These are phyloP conservation scores for Chiroxiphia lanceolata DNA, from an alignment of 2,797 vertebrate genomes.

Conservation along the genomic window DNA sequence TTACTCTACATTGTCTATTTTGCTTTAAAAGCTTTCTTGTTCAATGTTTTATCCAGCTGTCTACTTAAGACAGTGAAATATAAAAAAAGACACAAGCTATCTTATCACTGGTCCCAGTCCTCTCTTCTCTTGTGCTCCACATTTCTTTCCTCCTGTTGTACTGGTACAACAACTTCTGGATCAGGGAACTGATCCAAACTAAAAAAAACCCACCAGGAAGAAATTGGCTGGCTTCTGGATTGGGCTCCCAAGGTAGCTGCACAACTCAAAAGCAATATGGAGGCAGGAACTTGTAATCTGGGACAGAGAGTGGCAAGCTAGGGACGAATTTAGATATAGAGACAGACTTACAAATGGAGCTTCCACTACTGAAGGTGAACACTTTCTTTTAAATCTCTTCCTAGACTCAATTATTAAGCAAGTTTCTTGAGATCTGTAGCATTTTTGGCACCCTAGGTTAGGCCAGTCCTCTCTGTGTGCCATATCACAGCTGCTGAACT, in stretches of 20 bases:
- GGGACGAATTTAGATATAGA: background rate
- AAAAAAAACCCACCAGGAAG: background rate
- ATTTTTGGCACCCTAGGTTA: background rate
- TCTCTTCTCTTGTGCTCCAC: background rate
- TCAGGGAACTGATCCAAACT: background rate
- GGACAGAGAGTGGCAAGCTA: background rate
- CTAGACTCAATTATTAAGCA: background rate
- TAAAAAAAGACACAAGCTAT: background rate
- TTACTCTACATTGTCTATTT: background rate
- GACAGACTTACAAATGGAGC: background rate
- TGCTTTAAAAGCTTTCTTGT: background rate
- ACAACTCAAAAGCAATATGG: background rate
- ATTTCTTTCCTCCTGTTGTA: background rate
- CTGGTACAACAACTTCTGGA: background rate
- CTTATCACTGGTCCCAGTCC: background rate
- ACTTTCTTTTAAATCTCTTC: background rate
- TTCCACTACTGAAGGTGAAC: background rate
- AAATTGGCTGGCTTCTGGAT: background rate
- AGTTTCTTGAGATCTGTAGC: background rate
- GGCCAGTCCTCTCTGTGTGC: background rate
- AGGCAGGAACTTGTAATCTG: background rate
- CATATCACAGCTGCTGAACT: background rate
- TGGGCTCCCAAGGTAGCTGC: background rate
- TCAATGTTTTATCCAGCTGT: background rate
- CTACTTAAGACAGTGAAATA: background rate